A percentile compares a stretch with the other conserved stretches of the same genome.
These are phyloP conservation scores for Otis tarda DNA, from an alignment of 2,113 vertebrate genomes.

Conservation along the genomic window DNA sequence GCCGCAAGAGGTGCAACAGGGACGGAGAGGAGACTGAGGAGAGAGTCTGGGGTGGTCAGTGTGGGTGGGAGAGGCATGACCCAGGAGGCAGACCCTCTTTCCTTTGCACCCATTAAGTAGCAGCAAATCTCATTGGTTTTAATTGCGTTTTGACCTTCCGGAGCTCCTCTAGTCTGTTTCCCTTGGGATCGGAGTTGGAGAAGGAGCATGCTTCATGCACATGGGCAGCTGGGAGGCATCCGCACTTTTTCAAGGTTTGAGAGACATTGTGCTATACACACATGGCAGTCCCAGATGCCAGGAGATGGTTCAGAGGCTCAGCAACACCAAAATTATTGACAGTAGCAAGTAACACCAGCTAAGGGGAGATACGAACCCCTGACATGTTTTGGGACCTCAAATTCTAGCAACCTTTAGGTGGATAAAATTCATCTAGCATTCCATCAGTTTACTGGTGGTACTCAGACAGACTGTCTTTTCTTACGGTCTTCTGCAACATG, in stretches of 20 bases:
- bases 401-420: background rate
- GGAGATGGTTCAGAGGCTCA: background rate
- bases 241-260: background rate
- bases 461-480: background rate
- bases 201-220: background rate
- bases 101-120: background rate
- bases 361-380: background rate
- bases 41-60: background rate
- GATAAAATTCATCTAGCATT: background rate
- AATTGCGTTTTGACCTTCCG: constrained; percentile 21
- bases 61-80: background rate
- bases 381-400: background rate
- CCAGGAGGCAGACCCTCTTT: background rate
- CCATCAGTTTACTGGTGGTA: background rate
- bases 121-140: constrained; percentile 24
- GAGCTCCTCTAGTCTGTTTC: background rate
- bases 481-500: background rate
- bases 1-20: background rate
- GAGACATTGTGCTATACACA: background rate
- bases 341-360: background rate
- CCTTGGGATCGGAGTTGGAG: background rate
- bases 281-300: background rate
- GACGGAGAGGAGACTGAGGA: background rate
- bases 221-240: background rate
- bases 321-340: background rate